Evolutionary conservation across 2,113 vertebrate species (phyloP).

Genomic region (Reinhardtius hippoglossoides): DNA sequence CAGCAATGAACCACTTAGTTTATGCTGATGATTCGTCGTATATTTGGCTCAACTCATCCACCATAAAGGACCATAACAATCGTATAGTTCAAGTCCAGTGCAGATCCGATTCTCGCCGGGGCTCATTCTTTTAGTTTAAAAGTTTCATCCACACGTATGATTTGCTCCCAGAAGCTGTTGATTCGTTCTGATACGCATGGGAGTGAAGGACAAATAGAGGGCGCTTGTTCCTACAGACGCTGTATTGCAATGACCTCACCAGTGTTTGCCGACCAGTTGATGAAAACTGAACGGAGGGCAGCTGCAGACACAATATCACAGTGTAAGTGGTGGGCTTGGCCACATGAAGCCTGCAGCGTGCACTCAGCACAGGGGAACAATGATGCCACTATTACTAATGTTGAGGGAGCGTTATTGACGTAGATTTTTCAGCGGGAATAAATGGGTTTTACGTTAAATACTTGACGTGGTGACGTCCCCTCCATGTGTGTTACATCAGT

Average conservation of each 20-base stretch:
- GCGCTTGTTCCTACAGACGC: constrained; percentile 68
- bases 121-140: constrained; percentile 54
- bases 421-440: neutral
- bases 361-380: constrained; percentile 47
- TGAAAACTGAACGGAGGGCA: constrained; percentile 70
- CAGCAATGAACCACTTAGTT: too few species aligned
- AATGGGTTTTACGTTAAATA: constrained; percentile 21
- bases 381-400: constrained; percentile 29
- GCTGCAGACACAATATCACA: constrained; percentile 60
- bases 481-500: neutral
- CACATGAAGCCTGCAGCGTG: neutral
- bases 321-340: constrained; percentile 15
- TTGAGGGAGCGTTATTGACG: neutral
- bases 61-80: constrained; percentile 25
- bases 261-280: constrained; percentile 60
- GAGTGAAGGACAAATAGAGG: constrained; percentile 55
- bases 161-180: constrained; percentile 25
- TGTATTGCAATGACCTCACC: constrained; percentile 72
- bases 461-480: constrained; percentile 11
- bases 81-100: constrained; percentile 45
- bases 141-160: constrained; percentile 6
- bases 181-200: constrained; percentile 54
- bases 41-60: constrained; percentile 15
- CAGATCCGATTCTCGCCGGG: constrained; percentile 27
- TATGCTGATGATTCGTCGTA: too few species aligned